Evolutionary conservation across 2,888 invertebrate species (phyloP), one percentile per base, ranked within the genome.

Genomic region (Amorpha juglandis): DNA sequence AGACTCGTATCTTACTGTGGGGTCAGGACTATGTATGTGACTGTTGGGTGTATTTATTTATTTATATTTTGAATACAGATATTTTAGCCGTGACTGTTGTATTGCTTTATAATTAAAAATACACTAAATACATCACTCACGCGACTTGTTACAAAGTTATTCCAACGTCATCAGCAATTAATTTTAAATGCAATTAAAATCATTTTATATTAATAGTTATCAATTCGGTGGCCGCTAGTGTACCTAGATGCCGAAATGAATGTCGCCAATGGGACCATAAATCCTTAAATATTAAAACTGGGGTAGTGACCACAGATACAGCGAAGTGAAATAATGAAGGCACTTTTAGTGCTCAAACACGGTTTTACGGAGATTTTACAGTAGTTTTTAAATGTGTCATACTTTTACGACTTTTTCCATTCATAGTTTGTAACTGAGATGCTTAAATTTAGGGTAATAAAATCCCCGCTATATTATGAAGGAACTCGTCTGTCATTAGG

Each of bases 241-340:
- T 82, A 88, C 78, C 71, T 75, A 79, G 78, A 78, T 77, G 81
- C 78, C 76, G 76, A 87, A 89, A 90, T 89, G 85, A 87, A 90
- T 90, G 87, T 87, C 81, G 78, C 90, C 88, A 76, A 70, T 69
- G 80, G 80, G 81, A 78, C 78, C 70, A 82, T 83, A 83, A 82
- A 82, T 81, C 78, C 74, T 79, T 76, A 79, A 80, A 81, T 82
- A 82, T 83, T 83, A 83, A 82, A 83, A 80, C 79, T 78, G 78
- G 73, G 69, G 67, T 72, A 71, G 73, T 76, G 77, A 74, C 64
- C 64, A 47, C 45, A 35, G 64, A 55, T 64, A 42, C 27, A 55
- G 35, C 12, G 47, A 35, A 33, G 45, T 48, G 51, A 53, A 45
- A 53, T 53, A 53, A 53, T 64, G 33, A 53, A 64, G 64, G 53